Evolutionary conservation across 2,888 invertebrate genomes (phyloP), one percentile per base, ranked within the genome.

Genomic region (Mythimna vitellina): DNA sequence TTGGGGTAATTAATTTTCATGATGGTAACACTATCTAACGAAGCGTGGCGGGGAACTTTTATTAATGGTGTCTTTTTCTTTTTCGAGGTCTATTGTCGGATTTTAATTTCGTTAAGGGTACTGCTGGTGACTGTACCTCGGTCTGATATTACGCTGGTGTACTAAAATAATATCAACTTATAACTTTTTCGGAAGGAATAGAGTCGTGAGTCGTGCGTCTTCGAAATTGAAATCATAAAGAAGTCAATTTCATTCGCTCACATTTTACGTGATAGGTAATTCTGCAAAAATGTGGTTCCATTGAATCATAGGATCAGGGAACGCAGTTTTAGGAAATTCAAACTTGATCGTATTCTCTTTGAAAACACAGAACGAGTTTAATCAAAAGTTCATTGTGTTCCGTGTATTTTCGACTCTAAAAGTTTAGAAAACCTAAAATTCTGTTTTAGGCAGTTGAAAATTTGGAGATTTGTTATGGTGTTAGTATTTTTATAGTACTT

Each of bases 1-100:
- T 85, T 81, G 79, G 65, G 61, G 65, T 75, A 75, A 82, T 85
- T 73, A 75, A 85, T 85, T 80, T 79, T 73, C 70, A 74, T 79
- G 71, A 79, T 76, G 51, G 63, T 64, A 71, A 73, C 73, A 81
- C 78, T 81, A 71, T 73, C 73, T 81, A 73, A 77, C 62, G 76
- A 72, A 71, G 76, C 80, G 69, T 66, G 56, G 58, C 69, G 42
- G 51, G 42, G 7, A 79, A 79, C 74, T 78, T 79, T 78, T 79
- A 74, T 75, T 79, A 66, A 79, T 74, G 62, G 62, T 62, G 65
- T 80, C 42, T 76, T 71, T 58, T 76, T 70, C 74, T 68, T 71
- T 65, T 75, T 53, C 46, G 57, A 67, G 46, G 80, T 54, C 57
- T 56, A 58, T 29, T 64, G 29, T 22, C 17, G 8, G 49, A 60